A percentile compares a stretch with the other conserved stretches of the same genome.
These are phyloP conservation scores for Pyrocephalus nanus DNA, from an alignment of 2,797 vertebrate genomes.

Conservation along the genomic window DNA sequence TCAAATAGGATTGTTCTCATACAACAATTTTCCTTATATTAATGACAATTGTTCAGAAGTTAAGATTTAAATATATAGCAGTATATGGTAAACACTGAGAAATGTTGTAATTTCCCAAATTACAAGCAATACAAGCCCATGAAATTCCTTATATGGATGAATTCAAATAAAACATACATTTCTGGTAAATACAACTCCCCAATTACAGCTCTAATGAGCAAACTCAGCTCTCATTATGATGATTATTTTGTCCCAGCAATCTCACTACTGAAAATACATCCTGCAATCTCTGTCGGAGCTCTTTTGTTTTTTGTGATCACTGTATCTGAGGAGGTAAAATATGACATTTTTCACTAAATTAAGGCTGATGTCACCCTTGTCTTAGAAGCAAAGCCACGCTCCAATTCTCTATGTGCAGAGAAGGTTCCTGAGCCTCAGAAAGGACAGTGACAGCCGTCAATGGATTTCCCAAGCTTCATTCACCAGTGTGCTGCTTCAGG, in stretches of 20 bases:
- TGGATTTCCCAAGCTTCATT: not conserved
- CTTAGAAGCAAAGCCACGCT: not conserved
- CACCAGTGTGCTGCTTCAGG: not conserved
- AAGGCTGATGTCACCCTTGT: not conserved
- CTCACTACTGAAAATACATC: not conserved
- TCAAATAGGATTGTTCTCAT: not conserved
- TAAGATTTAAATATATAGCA: not conserved
- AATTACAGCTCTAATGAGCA: not conserved
- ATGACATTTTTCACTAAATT: not conserved
- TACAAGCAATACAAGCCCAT: not conserved
- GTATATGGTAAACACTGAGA: not conserved
- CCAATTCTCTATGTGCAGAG: not conserved
- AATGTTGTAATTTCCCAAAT: not conserved
- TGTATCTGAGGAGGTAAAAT: not conserved
- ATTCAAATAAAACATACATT: not conserved
- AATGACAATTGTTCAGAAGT: not conserved
- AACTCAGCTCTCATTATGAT: not conserved
- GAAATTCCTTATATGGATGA: not conserved
- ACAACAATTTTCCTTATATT: not conserved
- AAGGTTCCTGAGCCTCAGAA: not conserved
- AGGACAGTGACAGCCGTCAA: fast-evolving
- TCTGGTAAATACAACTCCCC: not conserved
- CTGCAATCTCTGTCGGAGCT: not conserved
- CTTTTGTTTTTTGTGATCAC: not conserved
- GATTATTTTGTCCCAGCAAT: not conserved